These are phyloP conservation scores for Troilus luridus DNA, from an alignment of 2,888 invertebrate species.

Conservation along the genomic window DNA sequence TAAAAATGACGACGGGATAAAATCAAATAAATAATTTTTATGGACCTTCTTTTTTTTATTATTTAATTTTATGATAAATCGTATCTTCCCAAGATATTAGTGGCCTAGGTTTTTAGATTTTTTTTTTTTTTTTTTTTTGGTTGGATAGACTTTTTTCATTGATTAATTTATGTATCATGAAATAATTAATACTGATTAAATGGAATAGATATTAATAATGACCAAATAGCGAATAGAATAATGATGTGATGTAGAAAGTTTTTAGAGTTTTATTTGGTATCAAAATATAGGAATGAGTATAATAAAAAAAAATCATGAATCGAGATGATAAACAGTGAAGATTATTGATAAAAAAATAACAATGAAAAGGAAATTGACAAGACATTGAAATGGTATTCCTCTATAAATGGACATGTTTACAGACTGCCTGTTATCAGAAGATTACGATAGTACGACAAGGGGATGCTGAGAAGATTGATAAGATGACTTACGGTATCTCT, in stretches of 20 bases:
- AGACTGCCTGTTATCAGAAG: slow-evolving; percentile 11
- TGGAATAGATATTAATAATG: not conserved
- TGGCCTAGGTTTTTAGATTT: not conserved
- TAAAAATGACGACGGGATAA: not conserved
- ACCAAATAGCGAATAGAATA: not conserved
- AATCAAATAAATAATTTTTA: not conserved
- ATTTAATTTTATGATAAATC: not conserved
- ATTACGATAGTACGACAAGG: not conserved
- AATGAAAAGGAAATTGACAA: not conserved
- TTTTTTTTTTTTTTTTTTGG: not conserved
- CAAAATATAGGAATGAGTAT: not conserved
- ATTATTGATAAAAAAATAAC: not conserved
- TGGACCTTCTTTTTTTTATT: not conserved
- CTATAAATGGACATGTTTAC: slow-evolving; percentile 5
- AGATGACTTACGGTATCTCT: slow-evolving; percentile 87
- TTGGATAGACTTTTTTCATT: no score
- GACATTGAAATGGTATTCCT: not conserved
- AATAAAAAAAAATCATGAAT: no score
- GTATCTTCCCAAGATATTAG: not conserved
- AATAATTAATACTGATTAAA: not conserved
- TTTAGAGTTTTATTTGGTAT: not conserved
- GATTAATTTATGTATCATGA: not conserved
- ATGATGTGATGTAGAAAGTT: not conserved
- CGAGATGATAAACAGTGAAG: not conserved
- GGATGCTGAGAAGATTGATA: slow-evolving; percentile 29